A percentile compares a stretch with the other conserved stretches of the same genome.
phyloP scores from a whole-genome alignment of 1,140 invertebrate species.

The Araneus ventricosus region DNA sequence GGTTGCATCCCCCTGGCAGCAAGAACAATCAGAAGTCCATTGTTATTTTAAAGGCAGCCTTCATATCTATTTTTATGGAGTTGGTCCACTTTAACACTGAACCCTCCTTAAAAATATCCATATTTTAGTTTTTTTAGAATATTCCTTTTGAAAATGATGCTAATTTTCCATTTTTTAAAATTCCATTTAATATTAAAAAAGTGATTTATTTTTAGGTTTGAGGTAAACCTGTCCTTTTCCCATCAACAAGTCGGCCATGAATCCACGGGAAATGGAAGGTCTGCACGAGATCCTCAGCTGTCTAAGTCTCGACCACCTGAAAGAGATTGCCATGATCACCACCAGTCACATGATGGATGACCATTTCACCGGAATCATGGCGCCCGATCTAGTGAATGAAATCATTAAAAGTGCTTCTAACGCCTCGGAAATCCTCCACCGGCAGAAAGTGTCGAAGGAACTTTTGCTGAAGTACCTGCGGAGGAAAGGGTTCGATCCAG shows the following conservation, averaged over 20 bases:
- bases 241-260: slow-evolving; percentile 22
- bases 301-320: slow-evolving; percentile 60
- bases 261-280: slow-evolving; percentile 69
- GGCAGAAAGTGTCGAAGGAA: slow-evolving; percentile 69
- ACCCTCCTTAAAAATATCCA: too few species aligned
- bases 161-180: too few species aligned
- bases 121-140: too few species aligned
- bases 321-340: slow-evolving; percentile 71
- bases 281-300: slow-evolving; percentile 66
- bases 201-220: background rate
- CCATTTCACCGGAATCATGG: slow-evolving; percentile 48
- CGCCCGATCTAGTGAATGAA: slow-evolving; percentile 60
- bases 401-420: slow-evolving; percentile 69
- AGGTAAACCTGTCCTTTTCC: background rate
- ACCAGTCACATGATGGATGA: slow-evolving; percentile 73
- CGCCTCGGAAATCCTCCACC: slow-evolving; percentile 66
- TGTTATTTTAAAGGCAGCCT: too few species aligned
- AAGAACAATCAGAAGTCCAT: too few species aligned
- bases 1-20: too few species aligned
- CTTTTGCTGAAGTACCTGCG: slow-evolving; percentile 64
- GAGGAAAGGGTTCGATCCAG: slow-evolving; percentile 70
- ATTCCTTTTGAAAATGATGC: too few species aligned
- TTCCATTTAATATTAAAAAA: background rate
- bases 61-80: too few species aligned
- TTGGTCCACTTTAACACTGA: too few species aligned